Conservation (phyloP, 2,797 vertebrate genomes). For the Cossypha caffra region DNA sequence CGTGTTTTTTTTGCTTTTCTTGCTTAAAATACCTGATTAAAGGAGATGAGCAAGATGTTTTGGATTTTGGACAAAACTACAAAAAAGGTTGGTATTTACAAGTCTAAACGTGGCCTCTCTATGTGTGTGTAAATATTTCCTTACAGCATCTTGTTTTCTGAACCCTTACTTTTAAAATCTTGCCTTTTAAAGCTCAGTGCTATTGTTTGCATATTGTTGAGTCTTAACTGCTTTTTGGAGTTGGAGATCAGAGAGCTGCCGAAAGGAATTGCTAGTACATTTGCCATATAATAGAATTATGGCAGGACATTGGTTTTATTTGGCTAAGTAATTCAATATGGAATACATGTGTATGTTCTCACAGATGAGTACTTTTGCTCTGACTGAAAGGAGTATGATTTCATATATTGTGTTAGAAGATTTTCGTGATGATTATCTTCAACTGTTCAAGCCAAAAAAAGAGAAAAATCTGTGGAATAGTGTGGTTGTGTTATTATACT, state of each 20-base stretch:
- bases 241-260: neutral
- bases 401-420: neutral
- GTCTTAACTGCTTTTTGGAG: neutral
- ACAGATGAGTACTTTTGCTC: neutral
- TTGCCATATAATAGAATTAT: neutral
- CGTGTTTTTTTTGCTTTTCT: neutral
- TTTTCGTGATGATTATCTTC: neutral
- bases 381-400: neutral
- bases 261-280: neutral
- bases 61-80: neutral
- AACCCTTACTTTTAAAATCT: neutral
- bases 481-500: neutral
- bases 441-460: neutral
- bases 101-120: neutral
- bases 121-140: neutral
- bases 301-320: neutral
- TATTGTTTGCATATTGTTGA: neutral
- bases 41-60: neutral
- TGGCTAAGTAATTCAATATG: neutral
- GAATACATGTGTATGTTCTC: neutral
- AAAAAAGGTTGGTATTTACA: conserved; percentile 36
- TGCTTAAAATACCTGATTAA: neutral
- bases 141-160: neutral
- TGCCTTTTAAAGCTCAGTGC: neutral
- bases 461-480: neutral